Base-by-base conservation (phyloP, 2,797 vertebrate genomes). In the Hydrocynus forskahlii region DNA sequence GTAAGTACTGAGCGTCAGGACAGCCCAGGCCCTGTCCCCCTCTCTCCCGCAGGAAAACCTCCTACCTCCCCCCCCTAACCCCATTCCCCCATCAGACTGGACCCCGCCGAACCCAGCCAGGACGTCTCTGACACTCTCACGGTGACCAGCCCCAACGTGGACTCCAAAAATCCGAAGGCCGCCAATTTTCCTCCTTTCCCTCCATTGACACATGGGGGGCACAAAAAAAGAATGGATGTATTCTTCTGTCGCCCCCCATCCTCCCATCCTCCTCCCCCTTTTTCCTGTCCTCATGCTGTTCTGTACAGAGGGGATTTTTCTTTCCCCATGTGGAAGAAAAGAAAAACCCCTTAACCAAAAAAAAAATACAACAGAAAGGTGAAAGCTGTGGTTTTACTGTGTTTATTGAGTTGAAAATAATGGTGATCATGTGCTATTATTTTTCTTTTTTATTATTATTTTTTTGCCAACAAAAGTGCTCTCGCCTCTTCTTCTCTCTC, bases 1-100 rank as follows among this genome's bases (percentile, higher is more conserved):
- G 98, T 99, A 97, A 99, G 98, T 99, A 97, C 92, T 91, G 45
- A 72, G 89, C 88, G 73, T 83, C 86, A n/a, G 73, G 89, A 89
- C 10, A 84, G 76, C 79, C 68, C 52, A 0, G 48, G 50, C 59
- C 52, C 52, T 63, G 63, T 78, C 77, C 70, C 75, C 75, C 70
- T 78, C 59, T 78, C 80, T 76, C 78, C 77, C 38, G 48, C 59
- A 87, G 81, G 81, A 80, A 52, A 81, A 10, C 80, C 69, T 63
- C 64, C 77, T 68, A 40, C 40, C 60, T 50, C 63, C 54, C 60
- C 38, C 76, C 74, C 55, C 13, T 43, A 63, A 75, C 72, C 76
- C 73, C 66, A 67, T 79, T 52, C 64, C 66, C 76, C 81, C 80
- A 48, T 75, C 79, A 84, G 17, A 14, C 70, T 16, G 69, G 73